These are phyloP conservation scores for Bicyclus anynana DNA, from an alignment of 1,140 invertebrate species.

Conservation along the genomic window DNA sequence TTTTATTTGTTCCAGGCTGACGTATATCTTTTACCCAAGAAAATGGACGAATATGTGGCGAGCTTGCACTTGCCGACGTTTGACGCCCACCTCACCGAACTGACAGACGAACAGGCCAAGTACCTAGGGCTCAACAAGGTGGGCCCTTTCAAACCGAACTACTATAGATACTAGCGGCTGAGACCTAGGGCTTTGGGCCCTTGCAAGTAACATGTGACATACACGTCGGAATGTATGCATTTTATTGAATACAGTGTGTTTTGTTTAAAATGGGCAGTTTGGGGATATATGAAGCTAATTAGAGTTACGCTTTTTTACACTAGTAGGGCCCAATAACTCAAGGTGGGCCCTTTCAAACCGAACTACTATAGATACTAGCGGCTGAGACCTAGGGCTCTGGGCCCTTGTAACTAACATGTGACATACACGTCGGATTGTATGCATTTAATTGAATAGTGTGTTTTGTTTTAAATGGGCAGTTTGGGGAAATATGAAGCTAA, in stretches of 20 bases:
- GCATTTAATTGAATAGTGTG: too few species aligned
- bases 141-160: slow-evolving; percentile 98
- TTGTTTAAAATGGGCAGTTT: too few species aligned
- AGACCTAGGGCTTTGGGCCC: slow-evolving; percentile 3
- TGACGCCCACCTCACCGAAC: slow-evolving; percentile 97
- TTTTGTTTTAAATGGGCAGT: too few species aligned
- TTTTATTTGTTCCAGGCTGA: slow-evolving; percentile 80
- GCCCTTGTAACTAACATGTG: not conserved
- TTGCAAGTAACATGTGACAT: not conserved
- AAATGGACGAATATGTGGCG: slow-evolving; percentile 99
- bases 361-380: slow-evolving; percentile 94
- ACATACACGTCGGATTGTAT: not conserved
- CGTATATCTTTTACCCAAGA: slow-evolving; percentile 98
- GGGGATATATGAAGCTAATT: too few species aligned
- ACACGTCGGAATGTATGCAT: not conserved
- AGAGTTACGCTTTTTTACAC: too few species aligned
- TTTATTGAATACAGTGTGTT: too few species aligned
- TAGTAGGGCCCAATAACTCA: slow-evolving; percentile 98
- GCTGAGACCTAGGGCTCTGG: slow-evolving; percentile 1
- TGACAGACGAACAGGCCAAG: slow-evolving; percentile 97
- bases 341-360: slow-evolving; percentile 98
- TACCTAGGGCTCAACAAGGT: slow-evolving; percentile 98
- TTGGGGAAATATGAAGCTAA: too few species aligned
- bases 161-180: slow-evolving; percentile 88
- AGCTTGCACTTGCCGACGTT: slow-evolving; percentile 97